Evolutionary conservation across 2,888 invertebrate genomes (phyloP), one percentile per base, ranked within the genome.

Genomic region (Dolichomitus sp.): DNA sequence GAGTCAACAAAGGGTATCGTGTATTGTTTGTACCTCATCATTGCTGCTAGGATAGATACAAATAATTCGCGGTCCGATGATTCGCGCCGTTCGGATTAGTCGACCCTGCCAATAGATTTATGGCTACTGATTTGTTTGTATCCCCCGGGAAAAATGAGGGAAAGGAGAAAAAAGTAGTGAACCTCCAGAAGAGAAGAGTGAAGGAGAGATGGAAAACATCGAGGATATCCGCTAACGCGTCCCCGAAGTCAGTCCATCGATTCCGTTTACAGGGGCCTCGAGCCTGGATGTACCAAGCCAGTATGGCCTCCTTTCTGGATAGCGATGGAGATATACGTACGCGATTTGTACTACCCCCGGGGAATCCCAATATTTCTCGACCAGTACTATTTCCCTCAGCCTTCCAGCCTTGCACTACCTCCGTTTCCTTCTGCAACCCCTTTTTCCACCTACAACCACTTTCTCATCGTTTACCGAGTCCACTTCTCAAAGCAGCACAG

Each of bases 311-410:
- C 61, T 77, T 77, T 68, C 73, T 77, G 61, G 72, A 77, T 68
- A 77, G 52, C 14, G 52, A 27, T 69, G 23, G 23, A 54, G 69
- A 79, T 75, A 79, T 59, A 65, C 17, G 33, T 63, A 70, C 65
- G 48, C 73, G 75, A 76, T 77, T 82, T 75, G 80, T 83, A 72
- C 70, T 65, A 82, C 77, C 84, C 83, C 85, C 70, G 48, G 79
- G 83, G 86, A 89, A 88, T 87, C 83, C 84, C 89, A 84, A 90
- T 91, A 89, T 89, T 89, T 90, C 88, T 83, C 66, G 74, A 48
- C 27, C 78, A 12, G 45, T 23, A 12, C 42, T 70, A 54, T 30
- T 37, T 33, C 33, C n/a, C 19, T 27, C 14, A 52, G 33, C 40
- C 23, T 74, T 59, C 48, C 52, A 42, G 17, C 42, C 50, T 42